Evolutionary conservation across 2,888 invertebrate species (phyloP).

Genomic region (Drosophila prolongata): DNA sequence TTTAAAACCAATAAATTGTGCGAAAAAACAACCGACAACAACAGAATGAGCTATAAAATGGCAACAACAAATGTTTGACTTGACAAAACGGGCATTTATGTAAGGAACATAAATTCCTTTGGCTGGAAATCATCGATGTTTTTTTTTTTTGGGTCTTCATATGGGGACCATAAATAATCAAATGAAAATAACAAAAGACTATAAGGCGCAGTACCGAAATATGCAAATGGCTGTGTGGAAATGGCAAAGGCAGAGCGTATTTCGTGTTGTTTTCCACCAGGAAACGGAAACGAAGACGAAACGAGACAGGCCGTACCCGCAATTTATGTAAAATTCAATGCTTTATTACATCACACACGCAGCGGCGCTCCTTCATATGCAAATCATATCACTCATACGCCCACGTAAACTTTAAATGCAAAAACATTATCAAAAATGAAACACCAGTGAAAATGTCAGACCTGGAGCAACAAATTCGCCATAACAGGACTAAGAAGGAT

Average conservation of each 20-base stretch:
- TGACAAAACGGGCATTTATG: slow-evolving; percentile 64
- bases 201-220: slow-evolving; percentile 38
- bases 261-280: slow-evolving; percentile 30
- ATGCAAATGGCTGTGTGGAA: slow-evolving; percentile 39
- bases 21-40: slow-evolving; percentile 26
- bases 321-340: slow-evolving; percentile 78
- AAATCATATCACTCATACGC: slow-evolving; percentile 76
- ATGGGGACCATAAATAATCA: slow-evolving; percentile 68
- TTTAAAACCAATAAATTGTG: slow-evolving; percentile 60
- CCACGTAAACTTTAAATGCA: slow-evolving; percentile 50
- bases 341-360: slow-evolving; percentile 61
- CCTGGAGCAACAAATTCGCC: slow-evolving; percentile 48
- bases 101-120: slow-evolving; percentile 50
- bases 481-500: slow-evolving; percentile 21
- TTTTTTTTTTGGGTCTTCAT: slow-evolving; percentile 33
- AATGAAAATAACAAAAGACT: slow-evolving; percentile 57
- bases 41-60: slow-evolving; percentile 46
- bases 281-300: slow-evolving; percentile 44
- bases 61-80: slow-evolving; percentile 47
- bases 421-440: slow-evolving; percentile 76
- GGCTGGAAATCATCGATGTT: slow-evolving; percentile 48
- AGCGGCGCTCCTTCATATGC: slow-evolving; percentile 53
- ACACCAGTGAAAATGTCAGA: slow-evolving; percentile 77
- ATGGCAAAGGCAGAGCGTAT: slow-evolving; percentile 25
- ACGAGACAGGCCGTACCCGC: slow-evolving; percentile 54